Conservation (phyloP, 2,888 invertebrate genomes). For the Drosophila testacea region DNA sequence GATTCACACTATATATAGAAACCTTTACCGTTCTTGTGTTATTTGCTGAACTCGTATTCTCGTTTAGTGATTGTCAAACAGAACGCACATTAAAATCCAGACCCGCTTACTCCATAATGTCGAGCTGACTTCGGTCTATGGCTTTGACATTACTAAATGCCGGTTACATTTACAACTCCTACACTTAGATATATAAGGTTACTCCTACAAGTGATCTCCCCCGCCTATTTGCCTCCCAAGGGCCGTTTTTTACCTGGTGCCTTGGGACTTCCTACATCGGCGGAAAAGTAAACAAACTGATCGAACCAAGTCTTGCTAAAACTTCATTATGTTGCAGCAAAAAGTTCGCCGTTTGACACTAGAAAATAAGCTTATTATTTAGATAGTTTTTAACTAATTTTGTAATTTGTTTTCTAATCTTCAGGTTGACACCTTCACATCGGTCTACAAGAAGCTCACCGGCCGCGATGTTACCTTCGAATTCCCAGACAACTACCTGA, state of each 20-base stretch:
- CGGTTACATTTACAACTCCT: conserved; percentile 9
- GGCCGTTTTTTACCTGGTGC: conserved; percentile 62
- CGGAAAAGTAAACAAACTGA: conserved; percentile 69
- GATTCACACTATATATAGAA: background rate
- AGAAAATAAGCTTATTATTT: background rate
- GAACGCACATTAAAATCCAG: conserved; percentile 77
- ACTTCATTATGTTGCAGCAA: conserved; percentile 28
- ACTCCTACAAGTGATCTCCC: background rate
- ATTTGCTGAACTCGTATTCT: conserved; percentile 67
- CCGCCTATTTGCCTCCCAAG: conserved; percentile 82
- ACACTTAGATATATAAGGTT: conserved; percentile 20
- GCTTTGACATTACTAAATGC: conserved; percentile 20
- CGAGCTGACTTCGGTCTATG: conserved; percentile 19
- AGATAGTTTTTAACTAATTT: conserved; percentile 22
- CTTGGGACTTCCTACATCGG: conserved; percentile 80
- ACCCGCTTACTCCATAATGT: conserved; percentile 53
- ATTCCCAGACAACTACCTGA: conserved; percentile 99
- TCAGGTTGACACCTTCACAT: conserved; percentile 98
- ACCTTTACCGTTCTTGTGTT: conserved; percentile 81
- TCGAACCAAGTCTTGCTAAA: conserved; percentile 27
- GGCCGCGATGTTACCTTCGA: conserved; percentile 99
- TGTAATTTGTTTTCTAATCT: conserved; percentile 77
- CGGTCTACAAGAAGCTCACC: conserved; percentile 99
- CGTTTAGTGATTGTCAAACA: conserved; percentile 83
- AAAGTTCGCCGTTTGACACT: conserved; percentile 46